phyloP scores from a whole-genome alignment of 2,797 vertebrate genomes.

The Taeniopygia guttata region DNA sequence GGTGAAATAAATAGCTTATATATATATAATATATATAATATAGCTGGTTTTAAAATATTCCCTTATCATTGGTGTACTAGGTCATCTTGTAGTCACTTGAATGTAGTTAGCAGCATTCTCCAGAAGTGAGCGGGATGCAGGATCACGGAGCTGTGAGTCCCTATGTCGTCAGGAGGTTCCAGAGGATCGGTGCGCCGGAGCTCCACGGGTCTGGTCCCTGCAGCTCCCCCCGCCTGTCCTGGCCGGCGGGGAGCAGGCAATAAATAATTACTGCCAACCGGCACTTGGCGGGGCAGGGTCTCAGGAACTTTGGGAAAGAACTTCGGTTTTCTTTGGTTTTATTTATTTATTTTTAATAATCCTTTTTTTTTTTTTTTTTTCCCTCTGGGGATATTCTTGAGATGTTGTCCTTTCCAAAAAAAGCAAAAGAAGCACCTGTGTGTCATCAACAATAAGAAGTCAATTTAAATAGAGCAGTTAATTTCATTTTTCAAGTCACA shows the following conservation, averaged over 20 bases:
- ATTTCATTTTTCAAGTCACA: constrained; percentile 76
- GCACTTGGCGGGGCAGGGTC: constrained; percentile 61
- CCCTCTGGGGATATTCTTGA: constrained; percentile 72
- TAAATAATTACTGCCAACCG: constrained; percentile 79
- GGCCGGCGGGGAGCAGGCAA: constrained; percentile 72
- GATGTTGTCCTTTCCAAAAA: constrained; percentile 69
- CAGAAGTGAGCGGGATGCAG: constrained; percentile 77
- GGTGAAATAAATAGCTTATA: constrained; percentile 91
- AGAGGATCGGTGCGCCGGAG: constrained; percentile 72
- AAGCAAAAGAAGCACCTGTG: constrained; percentile 75
- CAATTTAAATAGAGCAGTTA: constrained; percentile 74
- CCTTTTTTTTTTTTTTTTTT: background rate
- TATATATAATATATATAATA: constrained; percentile 86
- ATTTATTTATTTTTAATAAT: constrained; percentile 41
- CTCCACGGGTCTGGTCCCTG: constrained; percentile 72
- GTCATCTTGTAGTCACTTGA: constrained; percentile 79
- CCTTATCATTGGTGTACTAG: constrained; percentile 84
- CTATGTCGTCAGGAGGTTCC: constrained; percentile 76
- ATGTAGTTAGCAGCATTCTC: constrained; percentile 83
- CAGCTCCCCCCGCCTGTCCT: constrained; percentile 61
- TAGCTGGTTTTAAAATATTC: constrained; percentile 85
- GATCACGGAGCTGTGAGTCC: constrained; percentile 77
- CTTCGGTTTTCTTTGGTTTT: constrained; percentile 78
- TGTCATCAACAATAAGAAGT: constrained; percentile 68
- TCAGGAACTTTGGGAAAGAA: constrained; percentile 76